phyloP scores from a whole-genome alignment of 2,113 vertebrate species.

The Octodon degus region DNA sequence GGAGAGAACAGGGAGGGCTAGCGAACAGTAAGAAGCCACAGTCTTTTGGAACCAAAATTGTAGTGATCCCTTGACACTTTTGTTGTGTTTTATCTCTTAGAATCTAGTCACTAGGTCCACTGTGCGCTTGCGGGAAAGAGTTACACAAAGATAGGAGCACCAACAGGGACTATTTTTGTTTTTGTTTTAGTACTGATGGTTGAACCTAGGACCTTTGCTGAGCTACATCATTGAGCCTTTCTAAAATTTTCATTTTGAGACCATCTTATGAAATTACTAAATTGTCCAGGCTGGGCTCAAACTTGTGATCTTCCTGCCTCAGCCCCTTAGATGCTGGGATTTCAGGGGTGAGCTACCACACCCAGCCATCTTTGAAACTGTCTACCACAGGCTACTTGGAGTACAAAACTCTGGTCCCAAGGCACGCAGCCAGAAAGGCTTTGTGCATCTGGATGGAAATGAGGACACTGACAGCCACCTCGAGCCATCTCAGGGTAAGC shows the following conservation, averaged over 20 bases:
- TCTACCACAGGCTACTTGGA: background rate
- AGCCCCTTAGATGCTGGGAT: background rate
- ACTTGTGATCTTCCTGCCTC: background rate
- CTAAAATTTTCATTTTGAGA: background rate
- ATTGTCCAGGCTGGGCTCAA: background rate
- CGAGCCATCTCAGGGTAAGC: background rate
- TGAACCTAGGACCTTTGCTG: background rate
- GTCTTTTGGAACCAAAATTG: background rate
- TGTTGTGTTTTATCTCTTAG: background rate
- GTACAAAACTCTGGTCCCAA: background rate
- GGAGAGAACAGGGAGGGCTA: background rate
- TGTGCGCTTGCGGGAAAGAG: too few relatives aligned
- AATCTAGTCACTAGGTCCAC: background rate
- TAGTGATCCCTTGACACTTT: background rate
- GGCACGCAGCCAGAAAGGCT: background rate
- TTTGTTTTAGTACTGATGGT: background rate
- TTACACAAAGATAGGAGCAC: background rate
- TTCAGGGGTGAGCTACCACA: background rate
- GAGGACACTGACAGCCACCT: background rate
- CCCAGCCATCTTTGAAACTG: background rate
- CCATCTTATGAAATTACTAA: background rate
- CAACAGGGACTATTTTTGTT: background rate
- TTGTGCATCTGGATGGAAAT: background rate
- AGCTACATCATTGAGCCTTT: background rate
- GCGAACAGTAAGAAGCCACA: background rate